Base-by-base conservation (phyloP, 1,140 invertebrate species). In the Drosophila athabasca region DNA sequence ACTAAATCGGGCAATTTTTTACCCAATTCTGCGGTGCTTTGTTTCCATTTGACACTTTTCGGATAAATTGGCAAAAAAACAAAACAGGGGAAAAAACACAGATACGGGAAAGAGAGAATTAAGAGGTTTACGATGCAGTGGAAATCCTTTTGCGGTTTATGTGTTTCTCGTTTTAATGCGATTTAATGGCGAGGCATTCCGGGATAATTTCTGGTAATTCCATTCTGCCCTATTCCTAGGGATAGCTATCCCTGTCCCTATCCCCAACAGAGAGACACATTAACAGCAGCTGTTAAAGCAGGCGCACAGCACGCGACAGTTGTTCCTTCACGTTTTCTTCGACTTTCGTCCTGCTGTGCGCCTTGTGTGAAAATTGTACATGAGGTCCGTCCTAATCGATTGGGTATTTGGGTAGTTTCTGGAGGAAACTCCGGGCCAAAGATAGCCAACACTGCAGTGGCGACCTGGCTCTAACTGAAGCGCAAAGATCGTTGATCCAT, bases 1-100 rank as follows among this genome's bases (percentile, higher is more conserved):
- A 85, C 82, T 77, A 85, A 85, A 85, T 85, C 81, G 50, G 70
- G 62, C 81, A 87, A 85, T 85, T 87, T 85, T 81, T 82, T 85
- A 87, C 81, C 82, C 82, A 85, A 87, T 78, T 82, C 55, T 9
- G 8, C 3, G 66, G 3, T 57, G 13, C 26, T 46, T 82, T 83
- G 72, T 80, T 67, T 46, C 13, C 35, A 24, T 15, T 49, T 62
- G 76, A 58, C 64, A 73, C 26, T 73, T 81, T 76, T 46, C 49
- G 73, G 79, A 75, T 74, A 62, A 81, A 46, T 60, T 55, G 52
- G 29, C 24, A 64, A 57, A 59, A 61, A 50, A 59, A 51, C 60
- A 60, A 52, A 24, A 24, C 22, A 24, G 2, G 24, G 24, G 24
- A 5, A 26, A 73, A 77, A 48, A 52, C 3, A 39, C 2, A 9